Base-by-base conservation (phyloP, 2,888 invertebrate species). In the Cotesia congregata region DNA sequence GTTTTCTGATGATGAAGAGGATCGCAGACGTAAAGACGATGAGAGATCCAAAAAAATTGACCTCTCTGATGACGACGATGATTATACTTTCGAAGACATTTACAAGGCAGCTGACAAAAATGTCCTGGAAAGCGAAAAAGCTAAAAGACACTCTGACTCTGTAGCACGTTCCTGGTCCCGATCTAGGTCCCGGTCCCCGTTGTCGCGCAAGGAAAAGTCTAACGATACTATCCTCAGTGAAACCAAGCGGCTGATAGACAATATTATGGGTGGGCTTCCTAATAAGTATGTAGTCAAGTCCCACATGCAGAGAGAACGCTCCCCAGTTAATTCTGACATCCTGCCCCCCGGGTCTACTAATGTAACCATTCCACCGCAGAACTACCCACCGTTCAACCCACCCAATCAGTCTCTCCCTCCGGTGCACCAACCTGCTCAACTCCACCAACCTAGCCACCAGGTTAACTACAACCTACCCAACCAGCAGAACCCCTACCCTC, bases 1-100 rank as follows among this genome's bases (percentile, higher is more conserved):
- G 82, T 89, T 90, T 40, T 89, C 89, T 2, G 88, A 89, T 5
- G 88, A 88, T 9, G 87, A 88, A 30, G 86, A 86, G 7, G 85
- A 87, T 7, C 83, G 74, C 70, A 76, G 82, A 40, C 82, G 78
- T 50, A 84, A 79, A 30, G 79, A 83, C 6, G 86, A 87, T 4
- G 86, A 86, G 0, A 87, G 86, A 50, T 83, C 86, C 0, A 88
- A 90, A 0, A 89, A 88, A 68, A 90, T 91, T 72, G 87, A 92
- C 39, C 92, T 93, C 77, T 91, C 93, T n/a, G 92, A 94, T 0
- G 95, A 94, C 76, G 94, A 94, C 77, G 95, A 95, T 83, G 95
- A 96, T 85, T 96, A 96, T 83, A 93, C 94, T n/a, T 95, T 94
- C 80, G 95, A 95, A 82, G 96, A 96, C 87, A 94, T 95, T 65